Conservation (phyloP, 2,797 vertebrate genomes). For the Neomorphus geoffroyi region DNA sequence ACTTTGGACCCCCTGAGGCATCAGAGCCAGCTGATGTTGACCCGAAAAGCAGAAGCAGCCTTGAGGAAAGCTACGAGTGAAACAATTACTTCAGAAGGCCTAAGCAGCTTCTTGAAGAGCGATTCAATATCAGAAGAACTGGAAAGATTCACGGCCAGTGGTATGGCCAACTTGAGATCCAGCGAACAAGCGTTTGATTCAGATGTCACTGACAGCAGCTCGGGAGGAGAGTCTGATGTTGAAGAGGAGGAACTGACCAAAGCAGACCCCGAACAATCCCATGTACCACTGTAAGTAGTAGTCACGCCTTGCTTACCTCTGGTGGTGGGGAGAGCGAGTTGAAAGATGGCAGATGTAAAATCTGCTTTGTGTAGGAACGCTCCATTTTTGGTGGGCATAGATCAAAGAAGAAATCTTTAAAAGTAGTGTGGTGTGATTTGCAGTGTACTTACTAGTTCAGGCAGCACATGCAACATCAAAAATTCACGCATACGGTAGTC, state of each 20-base stretch:
- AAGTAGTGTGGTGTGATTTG: neutral
- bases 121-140: slow-evolving; percentile 88
- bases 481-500: fast-evolving
- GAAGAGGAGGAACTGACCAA: slow-evolving; percentile 93
- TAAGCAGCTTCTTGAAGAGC: slow-evolving; percentile 87
- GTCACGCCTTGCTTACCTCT: neutral
- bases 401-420: neutral
- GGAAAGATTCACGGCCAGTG: slow-evolving; percentile 90
- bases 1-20: slow-evolving; percentile 79
- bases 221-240: slow-evolving; percentile 93
- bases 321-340: neutral
- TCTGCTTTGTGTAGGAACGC: fast-evolving
- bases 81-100: slow-evolving; percentile 78
- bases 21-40: slow-evolving; percentile 83
- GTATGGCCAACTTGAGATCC: slow-evolving; percentile 87
- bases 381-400: neutral
- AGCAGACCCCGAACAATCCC: slow-evolving; percentile 89
- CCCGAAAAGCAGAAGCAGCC: slow-evolving; percentile 82
- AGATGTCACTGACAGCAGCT: slow-evolving; percentile 96
- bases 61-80: slow-evolving; percentile 78
- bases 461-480: fast-evolving
- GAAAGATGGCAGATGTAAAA: neutral
- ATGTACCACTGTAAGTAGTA: slow-evolving; percentile 92
- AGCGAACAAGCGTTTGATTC: slow-evolving; percentile 94
- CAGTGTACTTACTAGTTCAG: neutral